Percentiles rank a stretch among this genome's conserved stretches.
Evolutionary conservation across 2,113 vertebrate genomes (phyloP).

Genomic region (Boulengeromyrus knoepffleri): DNA sequence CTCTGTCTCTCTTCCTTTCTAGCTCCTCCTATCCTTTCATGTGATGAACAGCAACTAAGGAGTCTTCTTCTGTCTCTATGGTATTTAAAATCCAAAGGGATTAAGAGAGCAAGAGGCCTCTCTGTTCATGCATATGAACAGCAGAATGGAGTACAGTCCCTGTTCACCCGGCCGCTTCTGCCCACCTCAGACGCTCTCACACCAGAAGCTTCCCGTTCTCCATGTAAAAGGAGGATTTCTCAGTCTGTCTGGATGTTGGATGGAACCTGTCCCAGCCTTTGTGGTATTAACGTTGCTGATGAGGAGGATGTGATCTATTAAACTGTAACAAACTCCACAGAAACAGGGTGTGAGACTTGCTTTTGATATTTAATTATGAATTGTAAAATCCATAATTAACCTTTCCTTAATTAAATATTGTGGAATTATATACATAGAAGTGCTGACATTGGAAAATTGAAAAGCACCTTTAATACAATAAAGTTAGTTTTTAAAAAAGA

Average conservation of each 20-base stretch:
- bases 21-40: constrained; percentile 41
- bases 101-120: neutral
- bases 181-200: neutral
- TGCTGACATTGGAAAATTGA: constrained; percentile 48
- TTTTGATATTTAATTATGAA: constrained; percentile 33
- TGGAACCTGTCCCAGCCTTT: neutral
- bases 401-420: constrained; percentile 29
- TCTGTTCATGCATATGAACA: neutral
- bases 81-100: neutral
- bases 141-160: neutral
- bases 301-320: neutral
- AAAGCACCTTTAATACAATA: constrained; percentile 41
- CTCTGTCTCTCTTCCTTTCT: neutral
- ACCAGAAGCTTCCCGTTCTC: neutral
- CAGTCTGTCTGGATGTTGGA: neutral
- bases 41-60: constrained; percentile 26
- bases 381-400: constrained; percentile 48
- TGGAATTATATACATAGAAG: constrained; percentile 39
- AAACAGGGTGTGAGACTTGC: neutral
- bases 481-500: constrained; percentile 30
- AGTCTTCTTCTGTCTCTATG: neutral
- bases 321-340: neutral
- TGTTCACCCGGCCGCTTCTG: neutral
- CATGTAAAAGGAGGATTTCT: neutral
- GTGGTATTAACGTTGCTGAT: neutral